A percentile compares a stretch with the other conserved stretches of the same genome.
Evolutionary conservation across 2,113 vertebrate genomes (phyloP).

Genomic region (Syrrhaptes paradoxus): DNA sequence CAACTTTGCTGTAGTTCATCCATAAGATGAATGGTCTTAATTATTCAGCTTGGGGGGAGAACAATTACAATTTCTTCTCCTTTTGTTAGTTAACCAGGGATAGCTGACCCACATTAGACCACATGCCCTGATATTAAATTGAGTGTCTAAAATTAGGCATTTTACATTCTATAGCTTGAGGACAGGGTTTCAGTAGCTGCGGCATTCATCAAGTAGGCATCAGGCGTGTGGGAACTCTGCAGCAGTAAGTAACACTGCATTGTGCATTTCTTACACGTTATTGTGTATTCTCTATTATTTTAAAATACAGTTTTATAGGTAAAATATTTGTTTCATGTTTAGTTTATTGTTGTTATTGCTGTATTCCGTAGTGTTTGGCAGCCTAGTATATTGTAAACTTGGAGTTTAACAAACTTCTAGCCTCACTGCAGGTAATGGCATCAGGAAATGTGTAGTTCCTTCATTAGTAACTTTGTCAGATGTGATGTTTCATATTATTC

Average conservation of each 20-base stretch:
- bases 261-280: background rate
- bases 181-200: conserved; percentile 61
- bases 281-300: background rate
- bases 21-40: background rate
- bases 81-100: conserved; percentile 57
- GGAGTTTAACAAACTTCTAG: background rate
- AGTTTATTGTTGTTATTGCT: background rate
- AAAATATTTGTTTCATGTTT: background rate
- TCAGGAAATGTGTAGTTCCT: background rate
- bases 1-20: background rate
- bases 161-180: conserved; percentile 65
- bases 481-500: background rate
- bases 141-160: conserved; percentile 79
- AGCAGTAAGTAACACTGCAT: conserved; percentile 68
- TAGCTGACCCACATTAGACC: conserved; percentile 60
- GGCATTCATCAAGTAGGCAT: conserved; percentile 45
- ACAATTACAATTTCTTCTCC: conserved; percentile 51
- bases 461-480: background rate
- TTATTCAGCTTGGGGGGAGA: background rate
- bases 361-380: background rate
- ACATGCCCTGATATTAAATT: conserved; percentile 66
- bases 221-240: conserved; percentile 31
- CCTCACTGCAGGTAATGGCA: background rate
- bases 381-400: background rate
- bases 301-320: background rate